Percentiles rank a stretch among this genome's conserved stretches.
phyloP scores from a whole-genome alignment of 2,888 invertebrate species.

The Imbricaverruca yamaguchii region DNA sequence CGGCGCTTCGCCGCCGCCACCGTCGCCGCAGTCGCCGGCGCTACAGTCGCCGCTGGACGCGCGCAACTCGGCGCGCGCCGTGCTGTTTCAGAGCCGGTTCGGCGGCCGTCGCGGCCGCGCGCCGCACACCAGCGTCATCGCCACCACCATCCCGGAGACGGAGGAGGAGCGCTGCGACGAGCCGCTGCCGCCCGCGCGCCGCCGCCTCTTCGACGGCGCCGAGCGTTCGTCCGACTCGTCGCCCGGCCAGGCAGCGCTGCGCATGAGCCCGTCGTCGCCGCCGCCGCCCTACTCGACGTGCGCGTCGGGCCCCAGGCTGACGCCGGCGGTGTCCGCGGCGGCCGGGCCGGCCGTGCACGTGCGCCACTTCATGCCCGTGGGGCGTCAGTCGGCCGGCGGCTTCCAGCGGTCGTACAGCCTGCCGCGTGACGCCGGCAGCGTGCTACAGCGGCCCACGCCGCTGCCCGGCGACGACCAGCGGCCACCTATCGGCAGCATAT shows the following conservation, averaged over 20 bases:
- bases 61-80: constrained; percentile 41
- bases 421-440: background rate
- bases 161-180: constrained; percentile 30
- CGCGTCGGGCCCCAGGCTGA: background rate
- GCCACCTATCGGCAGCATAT: constrained; percentile 18
- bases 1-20: constrained; percentile 41
- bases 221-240: background rate
- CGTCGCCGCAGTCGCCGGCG: constrained; percentile 34
- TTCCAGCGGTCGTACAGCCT: constrained; percentile 1
- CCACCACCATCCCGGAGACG: constrained; percentile 73
- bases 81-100: constrained; percentile 34
- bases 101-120: constrained; percentile 32
- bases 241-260: background rate
- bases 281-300: constrained; percentile 1
- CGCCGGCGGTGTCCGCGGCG: background rate
- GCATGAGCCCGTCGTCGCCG: constrained; percentile 14
- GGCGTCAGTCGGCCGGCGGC: background rate
- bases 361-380: background rate
- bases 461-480: background rate
- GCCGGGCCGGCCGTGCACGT: background rate
- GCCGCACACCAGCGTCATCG: constrained; percentile 71
- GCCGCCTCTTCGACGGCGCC: background rate
- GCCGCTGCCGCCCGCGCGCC: background rate
- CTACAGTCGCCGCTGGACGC: constrained; percentile 35
- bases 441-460: background rate